Evolutionary conservation across 1,140 invertebrate species (phyloP), one percentile per base, ranked within the genome.

Genomic region (Latrodectus geometricus): DNA sequence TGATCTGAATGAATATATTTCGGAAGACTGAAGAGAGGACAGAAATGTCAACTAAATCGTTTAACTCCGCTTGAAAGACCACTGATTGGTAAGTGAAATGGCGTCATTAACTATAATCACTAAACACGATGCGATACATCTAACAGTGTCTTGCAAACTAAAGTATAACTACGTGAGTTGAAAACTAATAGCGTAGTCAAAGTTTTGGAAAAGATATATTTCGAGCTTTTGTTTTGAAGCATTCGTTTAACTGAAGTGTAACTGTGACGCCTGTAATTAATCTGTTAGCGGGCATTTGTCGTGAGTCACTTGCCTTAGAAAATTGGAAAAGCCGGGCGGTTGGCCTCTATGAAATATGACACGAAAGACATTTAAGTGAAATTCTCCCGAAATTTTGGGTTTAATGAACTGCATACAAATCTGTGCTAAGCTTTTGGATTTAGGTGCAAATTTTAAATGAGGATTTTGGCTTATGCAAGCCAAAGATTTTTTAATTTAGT

Each of bases 201-300:
- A 74, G 48, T 50, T 74, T 74, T 77, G 54, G 75, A 61, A 77
- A 61, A 54, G 35, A 35, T 35, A 76, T 76, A 77, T 77, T 77
- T 77, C 61, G 21, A 61, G 75, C 75, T 56, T 48, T 75, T 75
- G 50, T 50, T 77, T 21, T 77, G 15, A 21, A 77, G 75, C 23
- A 17, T 23, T 77, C 15, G 75, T 61, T 50, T 77, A 54, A 77
- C 52, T 77, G 52, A 77, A 77, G 75, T 15, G 75, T n/a, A 77
- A 77, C 73, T 52, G 17, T 75, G 49, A 56, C 54, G 52, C 75
- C 54, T 21, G 75, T 77, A 77, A 77, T 77, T 77, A 77, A 77
- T 77, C 54, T 52, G 52, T 77, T 77, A 75, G 73, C 50, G 52
- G 70, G 23, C 70, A 72, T 72, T 52, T 74, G 72, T 74, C 49